Percentiles rank a stretch among this genome's conserved stretches.
Conservation (phyloP, 1,140 invertebrate species). For the Drosophila neocordata region DNA sequence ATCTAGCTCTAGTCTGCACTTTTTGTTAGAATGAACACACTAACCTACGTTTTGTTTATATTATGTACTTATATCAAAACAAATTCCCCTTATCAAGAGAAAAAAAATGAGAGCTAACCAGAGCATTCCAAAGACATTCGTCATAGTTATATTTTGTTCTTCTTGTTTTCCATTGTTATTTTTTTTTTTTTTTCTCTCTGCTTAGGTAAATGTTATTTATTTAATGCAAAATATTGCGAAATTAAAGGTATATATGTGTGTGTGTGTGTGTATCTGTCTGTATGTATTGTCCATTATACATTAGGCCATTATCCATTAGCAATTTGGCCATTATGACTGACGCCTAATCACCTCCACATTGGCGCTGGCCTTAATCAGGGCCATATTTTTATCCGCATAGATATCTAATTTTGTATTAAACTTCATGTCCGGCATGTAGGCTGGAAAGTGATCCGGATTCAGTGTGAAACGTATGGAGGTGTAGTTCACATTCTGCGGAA, state of each 20-base stretch:
- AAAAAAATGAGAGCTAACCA: neutral
- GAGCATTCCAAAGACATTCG: slow-evolving; percentile 13
- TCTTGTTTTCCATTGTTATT: neutral
- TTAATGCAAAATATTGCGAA: slow-evolving; percentile 2
- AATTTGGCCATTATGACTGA: slow-evolving; percentile 3
- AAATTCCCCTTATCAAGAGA: slow-evolving; percentile 11
- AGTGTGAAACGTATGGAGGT: slow-evolving; percentile 59
- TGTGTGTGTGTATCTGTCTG: neutral
- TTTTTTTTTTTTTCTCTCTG: neutral
- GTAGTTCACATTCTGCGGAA: slow-evolving; percentile 50
- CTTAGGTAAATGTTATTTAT: slow-evolving; percentile 11
- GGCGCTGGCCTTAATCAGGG: slow-evolving; percentile 46
- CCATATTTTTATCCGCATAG: slow-evolving; percentile 24
- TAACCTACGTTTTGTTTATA: slow-evolving; percentile 1
- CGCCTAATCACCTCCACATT: slow-evolving; percentile 53
- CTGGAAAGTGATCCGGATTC: slow-evolving; percentile 65
- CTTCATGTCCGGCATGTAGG: slow-evolving; percentile 66
- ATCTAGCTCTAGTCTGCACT: slow-evolving; percentile 1
- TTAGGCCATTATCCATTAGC: neutral
- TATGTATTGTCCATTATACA: neutral
- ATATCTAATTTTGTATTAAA: slow-evolving; percentile 55
- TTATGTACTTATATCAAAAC: neutral
- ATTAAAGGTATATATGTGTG: neutral
- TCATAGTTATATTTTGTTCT: neutral
- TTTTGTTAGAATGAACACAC: too few relatives aligned